Percentiles rank a stretch among this genome's conserved stretches.
Evolutionary conservation across 2,113 vertebrate genomes (phyloP).

Genomic region (Uria aalge): DNA sequence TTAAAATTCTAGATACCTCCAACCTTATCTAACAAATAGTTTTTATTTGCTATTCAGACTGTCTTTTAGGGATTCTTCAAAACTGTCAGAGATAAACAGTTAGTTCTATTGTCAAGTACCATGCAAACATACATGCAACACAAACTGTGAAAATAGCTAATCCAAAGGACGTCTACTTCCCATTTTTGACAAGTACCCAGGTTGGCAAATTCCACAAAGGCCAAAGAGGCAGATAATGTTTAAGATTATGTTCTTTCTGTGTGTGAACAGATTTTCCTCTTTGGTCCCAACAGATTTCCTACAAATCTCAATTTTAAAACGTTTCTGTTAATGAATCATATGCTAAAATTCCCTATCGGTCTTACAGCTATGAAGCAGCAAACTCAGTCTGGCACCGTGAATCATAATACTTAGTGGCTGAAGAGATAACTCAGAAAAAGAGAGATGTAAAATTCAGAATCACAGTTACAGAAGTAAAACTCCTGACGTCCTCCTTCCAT

Average conservation of each 20-base stretch:
- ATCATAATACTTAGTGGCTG: not conserved
- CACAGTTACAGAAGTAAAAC: not conserved
- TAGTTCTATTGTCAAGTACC: not conserved
- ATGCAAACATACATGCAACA: not conserved
- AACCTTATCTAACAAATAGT: not conserved
- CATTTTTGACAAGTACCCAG: not conserved
- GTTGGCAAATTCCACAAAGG: not conserved
- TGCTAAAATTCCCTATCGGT: not conserved
- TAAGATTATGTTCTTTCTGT: not conserved
- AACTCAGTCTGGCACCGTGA: not conserved
- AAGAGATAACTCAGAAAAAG: not conserved
- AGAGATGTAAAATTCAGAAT: not conserved
- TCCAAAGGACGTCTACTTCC: not conserved
- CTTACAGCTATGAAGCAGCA: not conserved
- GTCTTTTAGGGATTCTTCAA: not conserved
- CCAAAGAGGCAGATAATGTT: not conserved
- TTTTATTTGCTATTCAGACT: not conserved
- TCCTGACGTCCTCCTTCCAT: not conserved
- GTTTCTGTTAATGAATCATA: not conserved
- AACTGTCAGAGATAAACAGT: not conserved
- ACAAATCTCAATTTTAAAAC: not conserved
- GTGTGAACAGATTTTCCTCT: not conserved
- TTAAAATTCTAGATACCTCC: not conserved
- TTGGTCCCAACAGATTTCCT: not conserved
- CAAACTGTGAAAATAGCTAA: constrained; percentile 1